Conservation (phyloP, 1,140 invertebrate species). For the Stenopsyche tienmushanensis region DNA sequence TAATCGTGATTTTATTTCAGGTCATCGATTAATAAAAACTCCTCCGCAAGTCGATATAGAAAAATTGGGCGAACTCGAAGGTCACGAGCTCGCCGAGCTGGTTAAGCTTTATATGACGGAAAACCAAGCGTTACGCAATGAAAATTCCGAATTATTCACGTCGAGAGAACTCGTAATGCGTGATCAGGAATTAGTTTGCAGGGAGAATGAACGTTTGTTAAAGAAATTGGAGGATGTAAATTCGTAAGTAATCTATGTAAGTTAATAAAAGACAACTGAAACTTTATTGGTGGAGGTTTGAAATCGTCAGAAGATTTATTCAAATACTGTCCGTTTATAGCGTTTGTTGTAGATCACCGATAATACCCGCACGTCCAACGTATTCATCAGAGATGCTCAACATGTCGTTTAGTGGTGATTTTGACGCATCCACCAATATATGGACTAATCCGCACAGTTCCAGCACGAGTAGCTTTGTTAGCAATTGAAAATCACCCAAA, state of each 20-base stretch:
- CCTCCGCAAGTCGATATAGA: constrained; percentile 68
- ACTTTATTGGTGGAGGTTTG: neutral
- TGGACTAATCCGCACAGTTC: constrained; percentile 68
- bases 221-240: constrained; percentile 87
- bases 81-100: constrained; percentile 69
- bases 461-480: constrained; percentile 47
- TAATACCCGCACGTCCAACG: constrained; percentile 71
- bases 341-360: constrained; percentile 74
- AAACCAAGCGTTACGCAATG: constrained; percentile 80
- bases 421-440: constrained; percentile 59
- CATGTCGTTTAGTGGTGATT: constrained; percentile 45
- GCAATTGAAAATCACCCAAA: constrained; percentile 31
- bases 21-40: constrained; percentile 38
- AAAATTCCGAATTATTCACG: constrained; percentile 83
- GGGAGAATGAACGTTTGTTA: constrained; percentile 85
- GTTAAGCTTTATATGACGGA: constrained; percentile 79
- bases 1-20: neutral
- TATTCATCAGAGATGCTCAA: constrained; percentile 64
- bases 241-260: constrained; percentile 62
- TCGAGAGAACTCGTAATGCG: constrained; percentile 76
- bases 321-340: constrained; percentile 50
- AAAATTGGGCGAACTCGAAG: constrained; percentile 70
- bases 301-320: neutral
- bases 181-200: constrained; percentile 86
- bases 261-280: constrained; percentile 34